Percentiles rank a stretch among this genome's conserved stretches.
Conservation (phyloP, 2,113 vertebrate genomes). For the Plecturocebus donacophilus region DNA sequence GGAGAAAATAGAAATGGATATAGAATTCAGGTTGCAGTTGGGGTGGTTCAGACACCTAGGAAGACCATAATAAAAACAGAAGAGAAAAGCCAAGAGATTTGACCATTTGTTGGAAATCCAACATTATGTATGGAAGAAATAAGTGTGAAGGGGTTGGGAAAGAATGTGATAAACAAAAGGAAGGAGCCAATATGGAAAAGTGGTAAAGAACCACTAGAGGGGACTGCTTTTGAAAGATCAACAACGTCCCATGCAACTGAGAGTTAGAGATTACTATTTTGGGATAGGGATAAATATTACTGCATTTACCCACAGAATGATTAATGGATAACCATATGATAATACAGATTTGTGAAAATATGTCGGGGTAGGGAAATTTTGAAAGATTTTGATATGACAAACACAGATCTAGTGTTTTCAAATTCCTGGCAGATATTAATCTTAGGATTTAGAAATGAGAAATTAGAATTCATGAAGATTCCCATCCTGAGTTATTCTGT, state of each 20-base stretch:
- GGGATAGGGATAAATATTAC: background rate
- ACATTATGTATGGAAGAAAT: background rate
- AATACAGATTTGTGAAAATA: background rate
- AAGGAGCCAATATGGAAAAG: background rate
- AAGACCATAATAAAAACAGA: background rate
- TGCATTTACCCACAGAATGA: background rate
- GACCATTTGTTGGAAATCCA: background rate
- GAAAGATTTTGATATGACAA: conserved; percentile 14
- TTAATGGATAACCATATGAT: background rate
- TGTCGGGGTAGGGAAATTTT: background rate
- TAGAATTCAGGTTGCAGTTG: background rate
- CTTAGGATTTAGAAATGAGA: conserved; percentile 1
- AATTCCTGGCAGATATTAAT: conserved; percentile 27
- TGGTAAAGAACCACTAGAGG: background rate
- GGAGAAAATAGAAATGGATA: background rate
- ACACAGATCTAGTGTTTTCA: conserved; percentile 6
- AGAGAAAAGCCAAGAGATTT: background rate
- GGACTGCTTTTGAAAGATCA: background rate
- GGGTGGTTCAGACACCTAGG: background rate
- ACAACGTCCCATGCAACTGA: background rate
- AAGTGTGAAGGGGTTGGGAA: background rate
- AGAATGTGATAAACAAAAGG: background rate
- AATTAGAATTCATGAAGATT: background rate
- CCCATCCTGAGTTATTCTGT: background rate
- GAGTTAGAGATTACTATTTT: background rate